Evolutionary conservation across 2,888 invertebrate genomes (phyloP).

Genomic region (Chorisops tibialis): DNA sequence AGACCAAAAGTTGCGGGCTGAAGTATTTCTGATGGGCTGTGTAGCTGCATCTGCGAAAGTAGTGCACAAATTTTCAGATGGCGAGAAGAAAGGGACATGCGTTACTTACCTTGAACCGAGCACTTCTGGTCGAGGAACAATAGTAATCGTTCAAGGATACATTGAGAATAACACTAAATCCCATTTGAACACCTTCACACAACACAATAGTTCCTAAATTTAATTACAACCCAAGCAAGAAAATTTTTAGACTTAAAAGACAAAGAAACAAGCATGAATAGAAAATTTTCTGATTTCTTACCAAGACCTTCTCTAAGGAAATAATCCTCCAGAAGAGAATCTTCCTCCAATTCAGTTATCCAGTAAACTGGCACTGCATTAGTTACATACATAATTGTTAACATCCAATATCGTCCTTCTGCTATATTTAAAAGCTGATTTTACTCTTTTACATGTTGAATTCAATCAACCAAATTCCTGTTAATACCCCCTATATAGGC

Average conservation of each 20-base stretch:
- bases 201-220: no score
- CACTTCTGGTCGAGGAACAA: slow-evolving; percentile 66
- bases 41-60: slow-evolving; percentile 60
- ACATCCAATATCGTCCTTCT: no score
- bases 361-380: neutral
- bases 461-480: no score
- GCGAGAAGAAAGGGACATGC: neutral
- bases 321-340: neutral
- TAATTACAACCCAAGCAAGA: no score
- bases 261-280: no score
- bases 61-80: neutral
- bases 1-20: slow-evolving; percentile 69
- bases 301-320: neutral
- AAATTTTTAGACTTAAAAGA: no score
- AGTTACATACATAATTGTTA: no score
- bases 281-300: no score
- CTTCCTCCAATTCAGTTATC: neutral
- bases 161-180: slow-evolving; percentile 64
- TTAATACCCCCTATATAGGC: no score
- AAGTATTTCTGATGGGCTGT: slow-evolving; percentile 71
- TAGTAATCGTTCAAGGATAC: slow-evolving; percentile 66
- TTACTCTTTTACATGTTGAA: no score
- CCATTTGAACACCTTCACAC: slow-evolving; percentile 57
- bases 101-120: slow-evolving; percentile 44
- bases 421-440: no score